Evolutionary conservation across 2,113 vertebrate genomes (phyloP), one percentile per base, ranked within the genome.

Genomic region (Melanotaenia duboulayi): DNA sequence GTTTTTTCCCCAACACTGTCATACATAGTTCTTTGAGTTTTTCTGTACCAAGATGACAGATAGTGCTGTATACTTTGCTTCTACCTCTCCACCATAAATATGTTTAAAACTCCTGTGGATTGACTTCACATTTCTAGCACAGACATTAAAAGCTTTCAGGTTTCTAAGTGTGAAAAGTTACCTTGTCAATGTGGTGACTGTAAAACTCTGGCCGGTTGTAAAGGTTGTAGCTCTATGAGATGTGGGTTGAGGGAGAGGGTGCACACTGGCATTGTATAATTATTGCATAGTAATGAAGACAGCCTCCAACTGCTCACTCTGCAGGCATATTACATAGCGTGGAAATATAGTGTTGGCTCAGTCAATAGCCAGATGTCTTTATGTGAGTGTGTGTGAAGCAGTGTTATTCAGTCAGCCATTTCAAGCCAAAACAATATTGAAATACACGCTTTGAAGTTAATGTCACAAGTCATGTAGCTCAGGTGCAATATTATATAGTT

Each of bases 301-400:
- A 54, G 37, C 64, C 55, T 54, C 52, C 55, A 52, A 25, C 71
- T 6, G 19, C 46, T 63, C 69, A 62, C 46, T 57, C 60, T 59
- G 50, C 46, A 68, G 60, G 59, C 7, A 60, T 44, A 65, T 61
- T 46, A 69, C 28, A 74, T 3, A 20, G 24, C 9, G 2, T 48
- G 8, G 35, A 50, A 48, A 70, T 28, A 63, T 14, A 14, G 14
- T 65, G 59, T 17, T 35, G 52, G 28, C 48, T 44, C 2, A 4
- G 35, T 56, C 65, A 25, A 57, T 5, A 12, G 16, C 19, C 74
- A 74, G 65, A 57, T 62, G 52, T 66, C 2, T 49, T 37, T 28
- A 3, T 28, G 35, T 46, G 4, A 3, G 51, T 17, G 14, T 54
- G 32, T 71, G 37, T 25, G 55, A 66, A 32, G 25, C 40, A 16